Conservation (phyloP, 1,140 invertebrate genomes). For the Hypsibius dujardini region DNA sequence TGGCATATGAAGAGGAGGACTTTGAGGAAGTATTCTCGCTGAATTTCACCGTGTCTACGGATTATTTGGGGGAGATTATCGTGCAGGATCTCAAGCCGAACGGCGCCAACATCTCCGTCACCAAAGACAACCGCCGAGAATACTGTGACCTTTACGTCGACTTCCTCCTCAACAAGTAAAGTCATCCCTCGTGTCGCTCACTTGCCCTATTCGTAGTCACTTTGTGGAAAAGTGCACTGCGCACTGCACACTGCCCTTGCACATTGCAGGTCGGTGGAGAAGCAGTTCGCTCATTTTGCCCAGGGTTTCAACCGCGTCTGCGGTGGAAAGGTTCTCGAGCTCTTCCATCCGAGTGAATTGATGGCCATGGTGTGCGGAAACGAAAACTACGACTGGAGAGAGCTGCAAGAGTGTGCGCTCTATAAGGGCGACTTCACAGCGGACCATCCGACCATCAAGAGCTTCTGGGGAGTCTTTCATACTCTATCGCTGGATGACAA, state of each 20-base stretch:
- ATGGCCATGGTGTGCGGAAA: slow-evolving; percentile 73
- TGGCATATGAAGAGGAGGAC: slow-evolving; percentile 63
- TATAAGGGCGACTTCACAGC: slow-evolving; percentile 69
- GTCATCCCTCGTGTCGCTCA: too few species aligned
- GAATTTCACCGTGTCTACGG: slow-evolving; percentile 53
- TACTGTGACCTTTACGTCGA: slow-evolving; percentile 80
- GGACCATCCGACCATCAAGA: slow-evolving; percentile 58
- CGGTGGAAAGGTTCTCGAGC: slow-evolving; percentile 59
- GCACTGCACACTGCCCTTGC: too few species aligned
- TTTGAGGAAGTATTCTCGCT: slow-evolving; percentile 65
- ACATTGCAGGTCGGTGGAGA: slow-evolving; percentile 44
- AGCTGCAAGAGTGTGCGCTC: slow-evolving; percentile 54
- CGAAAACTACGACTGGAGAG: slow-evolving; percentile 73
- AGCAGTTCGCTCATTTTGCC: slow-evolving; percentile 64
- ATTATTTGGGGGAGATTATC: slow-evolving; percentile 45
- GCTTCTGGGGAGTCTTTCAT: slow-evolving; percentile 91
- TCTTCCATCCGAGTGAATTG: slow-evolving; percentile 82
- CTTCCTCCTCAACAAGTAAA: slow-evolving; percentile 57
- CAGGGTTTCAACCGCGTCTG: slow-evolving; percentile 83
- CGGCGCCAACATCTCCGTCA: slow-evolving; percentile 63
- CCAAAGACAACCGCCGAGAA: slow-evolving; percentile 62
- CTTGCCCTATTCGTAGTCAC: too few species aligned
- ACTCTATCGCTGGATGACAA: slow-evolving; percentile 63
- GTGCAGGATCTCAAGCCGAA: slow-evolving; percentile 54
- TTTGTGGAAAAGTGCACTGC: too few species aligned